phyloP scores from a whole-genome alignment of 1,140 invertebrate genomes.

The Aphidius gifuensis region DNA sequence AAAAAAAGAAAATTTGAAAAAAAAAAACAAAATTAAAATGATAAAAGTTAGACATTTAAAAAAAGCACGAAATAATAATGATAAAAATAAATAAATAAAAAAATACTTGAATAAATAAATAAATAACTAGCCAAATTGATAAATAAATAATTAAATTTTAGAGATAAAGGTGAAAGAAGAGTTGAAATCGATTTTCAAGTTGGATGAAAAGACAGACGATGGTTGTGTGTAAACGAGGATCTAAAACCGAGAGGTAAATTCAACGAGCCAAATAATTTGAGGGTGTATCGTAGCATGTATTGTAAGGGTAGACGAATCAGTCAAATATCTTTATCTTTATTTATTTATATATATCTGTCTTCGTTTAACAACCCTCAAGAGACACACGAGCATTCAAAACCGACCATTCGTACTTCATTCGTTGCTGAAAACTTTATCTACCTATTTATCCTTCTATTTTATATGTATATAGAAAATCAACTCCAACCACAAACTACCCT shows the following conservation, averaged over 20 bases:
- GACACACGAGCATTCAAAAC: conserved; percentile 19
- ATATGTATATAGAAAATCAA: conserved; percentile 10
- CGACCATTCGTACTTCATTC: conserved; percentile 10
- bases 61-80: too few species aligned
- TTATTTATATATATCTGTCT: too few species aligned
- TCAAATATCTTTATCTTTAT: too few species aligned
- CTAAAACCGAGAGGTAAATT: conserved; percentile 15
- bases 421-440: neutral
- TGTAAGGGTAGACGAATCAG: neutral
- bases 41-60: too few species aligned
- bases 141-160: too few species aligned
- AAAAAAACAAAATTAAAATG: too few species aligned
- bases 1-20: too few species aligned
- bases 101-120: too few species aligned
- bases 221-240: neutral
- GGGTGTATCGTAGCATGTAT: conserved; percentile 23
- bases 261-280: conserved; percentile 28
- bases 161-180: too few species aligned
- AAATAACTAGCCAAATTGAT: too few species aligned
- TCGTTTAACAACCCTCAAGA: conserved; percentile 12
- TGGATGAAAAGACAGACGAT: neutral
- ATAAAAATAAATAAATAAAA: too few species aligned
- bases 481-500: neutral
- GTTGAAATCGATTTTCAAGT: too few species aligned
- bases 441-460: conserved; percentile 7